These are phyloP conservation scores for Halictus ligatus DNA, from an alignment of 2,888 invertebrate species.

Conservation along the genomic window DNA sequence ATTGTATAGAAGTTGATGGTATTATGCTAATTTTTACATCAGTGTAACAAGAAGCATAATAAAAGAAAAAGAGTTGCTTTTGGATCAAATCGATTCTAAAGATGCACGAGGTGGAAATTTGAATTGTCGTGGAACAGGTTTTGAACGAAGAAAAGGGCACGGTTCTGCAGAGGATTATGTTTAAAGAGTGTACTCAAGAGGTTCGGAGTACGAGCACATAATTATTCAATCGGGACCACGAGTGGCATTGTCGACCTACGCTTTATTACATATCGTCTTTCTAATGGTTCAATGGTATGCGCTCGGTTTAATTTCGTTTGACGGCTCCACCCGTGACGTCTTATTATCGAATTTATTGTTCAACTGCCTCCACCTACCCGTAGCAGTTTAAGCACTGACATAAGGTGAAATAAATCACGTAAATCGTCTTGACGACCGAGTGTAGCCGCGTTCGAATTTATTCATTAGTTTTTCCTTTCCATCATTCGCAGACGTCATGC, in stretches of 20 bases:
- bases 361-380: slow-evolving; percentile 55
- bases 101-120: background rate
- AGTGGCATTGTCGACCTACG: slow-evolving; percentile 75
- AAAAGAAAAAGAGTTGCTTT: background rate
- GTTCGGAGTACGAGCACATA: slow-evolving; percentile 54
- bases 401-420: slow-evolving; percentile 63
- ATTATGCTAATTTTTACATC: background rate
- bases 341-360: slow-evolving; percentile 72
- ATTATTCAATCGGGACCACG: slow-evolving; percentile 76
- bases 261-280: slow-evolving; percentile 70
- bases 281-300: slow-evolving; percentile 60
- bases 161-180: background rate
- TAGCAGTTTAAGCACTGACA: slow-evolving; percentile 45
- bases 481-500: background rate
- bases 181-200: slow-evolving; percentile 48
- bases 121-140: background rate
- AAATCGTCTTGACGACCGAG: slow-evolving; percentile 41
- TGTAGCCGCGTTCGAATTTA: slow-evolving; percentile 60
- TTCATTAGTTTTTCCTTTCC: slow-evolving; percentile 23
- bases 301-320: slow-evolving; percentile 71
- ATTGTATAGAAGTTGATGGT: too few species aligned
- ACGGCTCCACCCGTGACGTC: slow-evolving; percentile 62
- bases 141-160: background rate
- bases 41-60: background rate
- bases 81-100: background rate